These are phyloP conservation scores for Channa maculata DNA, from an alignment of 2,113 vertebrate genomes.

Conservation along the genomic window DNA sequence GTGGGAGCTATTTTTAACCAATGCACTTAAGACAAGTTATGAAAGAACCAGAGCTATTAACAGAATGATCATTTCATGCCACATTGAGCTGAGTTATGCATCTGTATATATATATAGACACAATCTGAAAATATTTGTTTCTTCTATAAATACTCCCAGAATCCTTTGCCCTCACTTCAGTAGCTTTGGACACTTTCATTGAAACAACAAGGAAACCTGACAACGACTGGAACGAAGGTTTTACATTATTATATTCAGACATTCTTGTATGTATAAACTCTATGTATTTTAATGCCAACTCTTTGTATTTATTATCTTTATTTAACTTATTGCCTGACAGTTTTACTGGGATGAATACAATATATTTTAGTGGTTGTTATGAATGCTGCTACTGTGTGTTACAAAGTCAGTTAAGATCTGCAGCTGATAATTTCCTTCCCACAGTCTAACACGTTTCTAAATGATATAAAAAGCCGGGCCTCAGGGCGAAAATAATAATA, in stretches of 20 bases:
- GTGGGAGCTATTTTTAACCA: slow-evolving; percentile 53
- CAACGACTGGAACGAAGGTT: neutral
- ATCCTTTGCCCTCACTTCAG: neutral
- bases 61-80: slow-evolving; percentile 23
- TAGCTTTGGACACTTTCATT: neutral
- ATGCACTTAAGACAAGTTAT: slow-evolving; percentile 13
- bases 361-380: no score
- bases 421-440: neutral
- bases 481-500: no score
- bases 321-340: no score
- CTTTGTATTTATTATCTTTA: no score
- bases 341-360: no score
- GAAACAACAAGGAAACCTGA: neutral
- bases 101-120: neutral
- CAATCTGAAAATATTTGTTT: neutral
- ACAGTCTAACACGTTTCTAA: neutral
- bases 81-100: neutral
- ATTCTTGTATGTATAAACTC: no score
- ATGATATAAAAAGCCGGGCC: neutral
- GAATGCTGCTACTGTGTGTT: no score
- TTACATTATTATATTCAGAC: no score
- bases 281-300: no score
- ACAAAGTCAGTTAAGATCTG: no score
- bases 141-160: slow-evolving; percentile 7
- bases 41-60: slow-evolving; percentile 30